Evolutionary conservation across 2,113 vertebrate genomes (phyloP), one percentile per base, ranked within the genome.

Genomic region (Lophius piscatorius): DNA sequence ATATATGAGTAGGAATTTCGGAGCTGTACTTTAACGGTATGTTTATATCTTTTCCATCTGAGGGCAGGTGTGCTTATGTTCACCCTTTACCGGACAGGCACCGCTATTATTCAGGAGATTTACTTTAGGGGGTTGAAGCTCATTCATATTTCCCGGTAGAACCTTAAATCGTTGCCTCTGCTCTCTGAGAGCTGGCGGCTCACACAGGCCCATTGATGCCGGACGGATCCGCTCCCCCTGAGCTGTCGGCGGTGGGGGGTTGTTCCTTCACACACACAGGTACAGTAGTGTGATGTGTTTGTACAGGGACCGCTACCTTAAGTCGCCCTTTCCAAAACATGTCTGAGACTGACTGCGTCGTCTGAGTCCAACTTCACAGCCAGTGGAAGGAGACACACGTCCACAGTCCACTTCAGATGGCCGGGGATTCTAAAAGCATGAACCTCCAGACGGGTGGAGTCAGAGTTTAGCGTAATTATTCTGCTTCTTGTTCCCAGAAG

Each of bases 261-360:
- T 67, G 50, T 56, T 63, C 46, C 55, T 58, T 4, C 52, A 8
- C 38, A 71, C 52, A 61, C 70, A 84, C 74, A 82, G 31, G 75
- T 58, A 76, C 75, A 73, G 79, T 71, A 84, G 81, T 84, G 83
- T 84, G 71, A 59, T 64, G 48, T 81, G 78, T 82, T 81, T 83
- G 73, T 73, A 60, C 75, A 80, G 68, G 23, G 66, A 69, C 71
- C 78, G 33, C 77, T 79, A 55, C 52, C 62, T 70, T 16, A 58
- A 69, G 38, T 17, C 49, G 11, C 42, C 39, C 50, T 42, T 79
- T 82, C 68, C 69, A 72, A 68, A 78, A 82, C 78, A 82, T 63
- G 71, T 75, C 57, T 41, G 51, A 57, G 71, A 45, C 24, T 55
- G 51, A 74, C 63, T 64, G 58, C 23, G 11, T n/a, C 12, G 51